phyloP scores from a whole-genome alignment of 2,113 vertebrate species.

The Notechis scutatus region DNA sequence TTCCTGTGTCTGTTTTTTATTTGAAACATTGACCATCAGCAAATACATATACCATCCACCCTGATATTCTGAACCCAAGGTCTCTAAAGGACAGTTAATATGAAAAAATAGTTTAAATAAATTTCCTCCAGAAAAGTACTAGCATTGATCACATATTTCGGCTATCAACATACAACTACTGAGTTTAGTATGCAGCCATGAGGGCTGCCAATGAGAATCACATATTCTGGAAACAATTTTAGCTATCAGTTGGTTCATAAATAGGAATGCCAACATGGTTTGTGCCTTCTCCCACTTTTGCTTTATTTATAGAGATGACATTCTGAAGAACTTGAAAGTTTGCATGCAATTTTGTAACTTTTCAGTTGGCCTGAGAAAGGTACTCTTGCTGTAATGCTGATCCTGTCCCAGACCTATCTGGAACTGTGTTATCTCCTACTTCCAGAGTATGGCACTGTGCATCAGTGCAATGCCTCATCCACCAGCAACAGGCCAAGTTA shows the following conservation, averaged over 20 bases:
- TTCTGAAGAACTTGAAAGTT: not conserved
- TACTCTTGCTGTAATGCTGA: not conserved
- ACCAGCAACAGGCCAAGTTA: not conserved
- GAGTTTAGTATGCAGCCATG: not conserved
- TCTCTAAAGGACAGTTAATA: not conserved
- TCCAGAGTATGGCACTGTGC: not conserved
- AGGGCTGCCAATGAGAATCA: not conserved
- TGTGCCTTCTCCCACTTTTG: not conserved
- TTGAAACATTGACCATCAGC: not conserved
- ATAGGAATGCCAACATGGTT: not conserved
- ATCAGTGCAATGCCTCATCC: accelerated
- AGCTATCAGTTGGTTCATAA: not conserved
- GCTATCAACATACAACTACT: not conserved
- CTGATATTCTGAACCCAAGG: not conserved
- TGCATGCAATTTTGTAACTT: not conserved
- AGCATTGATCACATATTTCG: not conserved
- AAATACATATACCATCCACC: not conserved
- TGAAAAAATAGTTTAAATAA: not conserved
- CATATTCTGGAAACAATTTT: not conserved
- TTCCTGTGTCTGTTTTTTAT: not conserved
- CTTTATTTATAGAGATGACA: not conserved
- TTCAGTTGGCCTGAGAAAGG: not conserved
- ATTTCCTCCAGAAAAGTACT: not conserved
- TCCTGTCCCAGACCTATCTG: not conserved
- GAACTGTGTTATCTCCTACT: accelerated